Base-by-base conservation (phyloP, 2,888 invertebrate species). In the Drosophila kokeensis region DNA sequence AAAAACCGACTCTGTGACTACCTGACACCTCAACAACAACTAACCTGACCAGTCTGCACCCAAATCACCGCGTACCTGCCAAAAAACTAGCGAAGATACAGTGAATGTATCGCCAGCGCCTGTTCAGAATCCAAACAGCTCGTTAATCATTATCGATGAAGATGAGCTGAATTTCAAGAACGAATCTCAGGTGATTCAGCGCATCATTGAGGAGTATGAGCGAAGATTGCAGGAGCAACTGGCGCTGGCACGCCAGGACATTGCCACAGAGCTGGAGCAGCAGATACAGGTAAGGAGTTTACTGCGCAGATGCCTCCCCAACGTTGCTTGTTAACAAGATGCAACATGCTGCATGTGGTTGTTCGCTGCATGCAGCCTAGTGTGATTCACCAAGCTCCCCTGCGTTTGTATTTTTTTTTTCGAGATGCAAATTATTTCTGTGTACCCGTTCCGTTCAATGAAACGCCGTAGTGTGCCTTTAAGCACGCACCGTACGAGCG, bases 241-340 rank as follows among this genome's bases (percentile, higher is more conserved):
- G 75, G 93, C 94, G 59, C 93, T 95, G 90, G 96, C 96, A 73
- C 95, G 95, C 82, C 94, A 94, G 87, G 96, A 96, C 91, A 95
- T 96, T 82, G 94, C 95, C 76, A 94, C 94, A 77, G 95, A 95
- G 82, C 93, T 97, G 82, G 96, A 96, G 92, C 95, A 95, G 68
- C 95, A 96, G 91, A 95, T 97, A 87, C 96, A 96, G 96, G 97
- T 96, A 94, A 93, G 94, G 18, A 94, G 21, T 42, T 49, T 24
- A 30, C 55, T 38, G 55, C 57, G 65, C 57, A 49, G 52, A 45
- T 55, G 60, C 57, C 21, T 55, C 18, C 38, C 2, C 65, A 48
- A 13, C 10, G 18, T 32, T 70, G 29, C 7, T 42, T 36, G 29
- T 42, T 29, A 50, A 69, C 36, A 29, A 45, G 45, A 4, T 30